phyloP scores from a whole-genome alignment of 2,113 vertebrate genomes.

The Ceyx melanurus region DNA sequence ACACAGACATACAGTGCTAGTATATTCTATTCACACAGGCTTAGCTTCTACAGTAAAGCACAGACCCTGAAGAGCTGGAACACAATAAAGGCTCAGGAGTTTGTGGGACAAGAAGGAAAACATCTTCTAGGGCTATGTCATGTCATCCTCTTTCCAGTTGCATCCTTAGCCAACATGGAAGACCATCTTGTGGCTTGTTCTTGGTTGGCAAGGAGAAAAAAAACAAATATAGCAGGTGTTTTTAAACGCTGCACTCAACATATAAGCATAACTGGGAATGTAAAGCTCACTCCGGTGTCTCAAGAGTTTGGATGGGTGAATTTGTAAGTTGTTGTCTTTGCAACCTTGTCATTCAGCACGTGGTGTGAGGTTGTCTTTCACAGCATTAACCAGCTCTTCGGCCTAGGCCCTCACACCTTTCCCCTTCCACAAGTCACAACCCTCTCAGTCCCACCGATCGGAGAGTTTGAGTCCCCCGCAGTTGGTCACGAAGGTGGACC shows the following conservation, averaged over 20 bases:
- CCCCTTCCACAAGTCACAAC: neutral
- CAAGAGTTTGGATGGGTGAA: neutral
- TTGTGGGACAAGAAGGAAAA: neutral
- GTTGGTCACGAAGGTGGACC: neutral
- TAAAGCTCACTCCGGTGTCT: neutral
- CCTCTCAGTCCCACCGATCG: accelerated
- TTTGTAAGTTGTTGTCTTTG: neutral
- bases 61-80: neutral
- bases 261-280: accelerated
- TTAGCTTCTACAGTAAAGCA: neutral
- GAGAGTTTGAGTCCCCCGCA: neutral
- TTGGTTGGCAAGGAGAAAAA: neutral
- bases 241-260: neutral
- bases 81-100: neutral
- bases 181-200: neutral
- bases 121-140: neutral
- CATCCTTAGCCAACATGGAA: neutral
- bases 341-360: neutral
- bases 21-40: neutral
- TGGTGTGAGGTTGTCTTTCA: neutral
- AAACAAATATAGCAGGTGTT: accelerated
- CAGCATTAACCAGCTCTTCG: neutral
- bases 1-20: neutral
- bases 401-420: neutral
- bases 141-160: neutral